Evolutionary conservation across 2,113 vertebrate genomes (phyloP), one percentile per base, ranked within the genome.

Genomic region (Myiagra hebetior): DNA sequence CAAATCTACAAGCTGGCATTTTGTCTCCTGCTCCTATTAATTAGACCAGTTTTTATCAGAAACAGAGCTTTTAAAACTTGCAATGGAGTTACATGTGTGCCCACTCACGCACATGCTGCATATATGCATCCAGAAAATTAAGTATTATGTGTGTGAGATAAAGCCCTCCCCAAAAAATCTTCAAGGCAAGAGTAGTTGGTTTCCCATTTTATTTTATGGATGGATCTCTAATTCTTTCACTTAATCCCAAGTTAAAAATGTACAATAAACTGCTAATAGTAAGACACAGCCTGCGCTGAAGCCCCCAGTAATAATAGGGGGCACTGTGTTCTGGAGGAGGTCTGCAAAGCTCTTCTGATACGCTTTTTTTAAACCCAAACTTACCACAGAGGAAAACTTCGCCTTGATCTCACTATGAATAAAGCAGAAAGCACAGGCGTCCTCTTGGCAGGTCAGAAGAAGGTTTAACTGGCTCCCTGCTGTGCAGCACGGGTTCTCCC

Each of bases 21-120:
- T 96, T 92, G 78, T 93, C 70, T 97, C 83, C 77, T 70, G 47
- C 60, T 92, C 91, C 92, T 87, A 69, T 86, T 96, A 95, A 95
- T 97, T 94, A 95, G 88, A 83, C 63, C 0, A 3, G 46, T 88
- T 92, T 91, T 77, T 87, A 87, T 70, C 83, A 95, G 63, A 91
- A 94, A 91, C 65, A 75, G 64, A 89, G 82, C 68, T 89, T 89
- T 86, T 70, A 92, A 91, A 93, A 97, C 74, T 91, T 83, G 90
- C 52, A 75, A 2, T 0, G 0, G 73, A 81, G 77, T 89, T 91
- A 50, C 47, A 41, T 1, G 7, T 64, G 35, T 90, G 63, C 75
- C 47, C 55, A 26, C 64, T 84, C 2, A 2, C 18, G 68, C 30
- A 59, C 13, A 64, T 3, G 3, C 63, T 72, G 56, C 49, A 47